phyloP scores from a whole-genome alignment of 2,113 vertebrate species.

The Protobothrops flavoviridis region DNA sequence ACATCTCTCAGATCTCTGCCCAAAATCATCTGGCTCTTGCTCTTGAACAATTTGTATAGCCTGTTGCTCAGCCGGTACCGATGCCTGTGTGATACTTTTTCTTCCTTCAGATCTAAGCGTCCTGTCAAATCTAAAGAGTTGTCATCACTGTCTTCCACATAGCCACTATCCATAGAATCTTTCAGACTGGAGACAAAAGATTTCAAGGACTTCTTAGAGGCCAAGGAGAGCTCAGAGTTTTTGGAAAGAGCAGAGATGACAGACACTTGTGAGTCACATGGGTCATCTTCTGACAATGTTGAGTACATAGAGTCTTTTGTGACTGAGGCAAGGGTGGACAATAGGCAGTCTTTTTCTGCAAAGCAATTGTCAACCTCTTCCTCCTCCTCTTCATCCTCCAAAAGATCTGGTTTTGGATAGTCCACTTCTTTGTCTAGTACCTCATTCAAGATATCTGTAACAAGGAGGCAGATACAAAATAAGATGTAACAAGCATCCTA shows the following conservation, averaged over 20 bases:
- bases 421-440: constrained; percentile 83
- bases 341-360: constrained; percentile 58
- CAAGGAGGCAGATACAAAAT: neutral
- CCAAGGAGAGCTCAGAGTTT: constrained; percentile 78
- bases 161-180: constrained; percentile 88
- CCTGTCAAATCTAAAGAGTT: constrained; percentile 52
- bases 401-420: constrained; percentile 52
- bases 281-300: constrained; percentile 67
- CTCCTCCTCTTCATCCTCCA: constrained; percentile 68
- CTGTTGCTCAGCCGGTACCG: constrained; percentile 75
- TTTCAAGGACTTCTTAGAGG: constrained; percentile 75
- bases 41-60: constrained; percentile 84
- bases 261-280: constrained; percentile 47
- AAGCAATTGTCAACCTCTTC: constrained; percentile 53
- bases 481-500: fast-evolving
- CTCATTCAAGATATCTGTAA: constrained; percentile 85
- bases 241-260: constrained; percentile 75
- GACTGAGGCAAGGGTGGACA: constrained; percentile 72
- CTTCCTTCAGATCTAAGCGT: constrained; percentile 47
- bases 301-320: constrained; percentile 71
- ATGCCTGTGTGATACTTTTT: constrained; percentile 49
- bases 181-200: constrained; percentile 83
- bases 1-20: constrained; percentile 57
- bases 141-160: constrained; percentile 86
- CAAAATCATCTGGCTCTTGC: constrained; percentile 71